These are phyloP conservation scores for Sinopyrophorus schimmeli DNA, from an alignment of 2,888 invertebrate species.

Conservation along the genomic window DNA sequence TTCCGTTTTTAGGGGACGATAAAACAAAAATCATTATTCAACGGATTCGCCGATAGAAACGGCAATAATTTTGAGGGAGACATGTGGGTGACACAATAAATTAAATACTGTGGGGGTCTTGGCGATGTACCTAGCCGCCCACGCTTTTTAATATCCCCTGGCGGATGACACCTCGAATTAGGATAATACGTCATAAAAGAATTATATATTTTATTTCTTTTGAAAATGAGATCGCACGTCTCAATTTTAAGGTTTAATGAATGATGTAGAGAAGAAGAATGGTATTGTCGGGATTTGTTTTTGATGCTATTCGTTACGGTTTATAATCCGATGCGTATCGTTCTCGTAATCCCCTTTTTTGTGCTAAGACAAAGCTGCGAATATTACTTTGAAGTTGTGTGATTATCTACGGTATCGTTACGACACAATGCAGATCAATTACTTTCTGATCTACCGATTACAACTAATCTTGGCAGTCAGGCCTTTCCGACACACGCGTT, in stretches of 20 bases:
- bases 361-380: constrained; percentile 35
- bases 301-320: constrained; percentile 15
- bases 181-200: constrained; percentile 39
- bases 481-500: constrained; percentile 33
- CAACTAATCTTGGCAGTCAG: constrained; percentile 43
- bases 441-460: constrained; percentile 50
- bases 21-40: constrained; percentile 48
- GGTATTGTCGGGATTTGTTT: constrained; percentile 20
- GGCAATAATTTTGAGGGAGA: constrained; percentile 44
- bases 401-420: constrained; percentile 41
- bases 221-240: constrained; percentile 25
- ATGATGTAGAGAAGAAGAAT: constrained; percentile 11
- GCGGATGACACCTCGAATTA: constrained; percentile 43
- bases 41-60: constrained; percentile 42
- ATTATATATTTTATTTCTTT: constrained; percentile 30
- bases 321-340: no score
- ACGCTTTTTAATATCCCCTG: constrained; percentile 41
- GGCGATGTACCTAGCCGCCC: constrained; percentile 40
- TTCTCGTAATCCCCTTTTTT: constrained; percentile 32
- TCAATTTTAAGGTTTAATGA: constrained; percentile 17
- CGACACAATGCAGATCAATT: constrained; percentile 51
- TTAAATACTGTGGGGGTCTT: constrained; percentile 46
- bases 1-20: constrained; percentile 40
- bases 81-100: constrained; percentile 45
- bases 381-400: constrained; percentile 18